phyloP scores from a whole-genome alignment of 2,797 vertebrate genomes.

The Rousettus madagascariensis region DNA sequence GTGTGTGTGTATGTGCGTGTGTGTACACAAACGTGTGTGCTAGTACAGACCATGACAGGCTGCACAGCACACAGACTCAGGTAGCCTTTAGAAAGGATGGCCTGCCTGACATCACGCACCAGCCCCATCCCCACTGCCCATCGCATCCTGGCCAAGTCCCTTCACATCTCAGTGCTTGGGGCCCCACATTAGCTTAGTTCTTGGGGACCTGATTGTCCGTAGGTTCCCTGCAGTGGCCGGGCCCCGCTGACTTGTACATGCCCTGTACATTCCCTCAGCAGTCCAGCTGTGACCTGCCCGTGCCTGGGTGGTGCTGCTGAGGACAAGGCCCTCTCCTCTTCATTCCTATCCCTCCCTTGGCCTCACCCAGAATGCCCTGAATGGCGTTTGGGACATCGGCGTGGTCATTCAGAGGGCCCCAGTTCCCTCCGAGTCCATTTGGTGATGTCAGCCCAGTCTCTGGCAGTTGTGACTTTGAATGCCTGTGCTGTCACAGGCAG shows the following conservation, averaged over 20 bases:
- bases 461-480: too few species aligned
- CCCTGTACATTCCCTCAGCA: not conserved
- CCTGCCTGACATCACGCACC: not conserved
- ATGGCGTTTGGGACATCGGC: not conserved
- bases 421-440: not conserved
- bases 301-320: not conserved
- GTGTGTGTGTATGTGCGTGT: not conserved
- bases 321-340: not conserved
- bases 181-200: too few species aligned
- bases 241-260: not conserved
- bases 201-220: too few species aligned
- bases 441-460: not conserved
- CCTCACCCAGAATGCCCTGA: not conserved
- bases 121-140: too few species aligned
- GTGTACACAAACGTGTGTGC: fast-evolving
- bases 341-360: not conserved
- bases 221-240: not conserved
- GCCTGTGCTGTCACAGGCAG: too few species aligned
- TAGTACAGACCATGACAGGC: not conserved
- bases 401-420: not conserved
- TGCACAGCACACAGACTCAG: not conserved
- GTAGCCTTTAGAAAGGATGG: not conserved
- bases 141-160: not conserved
- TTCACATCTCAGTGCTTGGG: not conserved
- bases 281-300: not conserved